These are phyloP conservation scores for Drosophila silvestris DNA, from an alignment of 2,888 invertebrate genomes.

Conservation along the genomic window DNA sequence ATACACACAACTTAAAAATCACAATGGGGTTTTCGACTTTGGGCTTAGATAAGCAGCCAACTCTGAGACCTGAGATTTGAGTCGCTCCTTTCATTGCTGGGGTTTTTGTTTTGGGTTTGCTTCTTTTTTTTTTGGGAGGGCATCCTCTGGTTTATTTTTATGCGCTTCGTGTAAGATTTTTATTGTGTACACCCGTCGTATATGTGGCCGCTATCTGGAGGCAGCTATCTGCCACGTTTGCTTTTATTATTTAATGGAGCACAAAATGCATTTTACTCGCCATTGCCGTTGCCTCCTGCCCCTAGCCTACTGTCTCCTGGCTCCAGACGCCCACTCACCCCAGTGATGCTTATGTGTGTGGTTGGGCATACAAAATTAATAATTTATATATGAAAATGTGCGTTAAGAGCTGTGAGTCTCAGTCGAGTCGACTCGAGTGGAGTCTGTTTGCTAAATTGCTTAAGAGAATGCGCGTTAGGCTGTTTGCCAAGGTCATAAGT, in stretches of 20 bases:
- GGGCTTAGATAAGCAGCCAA: slow-evolving; percentile 70
- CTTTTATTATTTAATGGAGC: slow-evolving; percentile 83
- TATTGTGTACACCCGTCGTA: slow-evolving; percentile 74
- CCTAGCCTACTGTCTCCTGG: slow-evolving; percentile 23
- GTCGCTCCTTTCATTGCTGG: slow-evolving; percentile 14
- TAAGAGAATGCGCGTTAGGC: slow-evolving; percentile 72
- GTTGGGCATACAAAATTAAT: slow-evolving; percentile 80
- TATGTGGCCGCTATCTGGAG: slow-evolving; percentile 61
- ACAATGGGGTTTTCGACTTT: slow-evolving; percentile 77
- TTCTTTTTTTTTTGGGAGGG: slow-evolving; percentile 19
- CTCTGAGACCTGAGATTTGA: slow-evolving; percentile 55
- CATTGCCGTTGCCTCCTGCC: slow-evolving; percentile 47
- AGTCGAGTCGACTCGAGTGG: slow-evolving; percentile 37
- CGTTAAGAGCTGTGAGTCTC: slow-evolving; percentile 77
- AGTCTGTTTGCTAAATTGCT: slow-evolving; percentile 81
- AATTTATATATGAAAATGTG: slow-evolving; percentile 84
- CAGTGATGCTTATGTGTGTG: slow-evolving; percentile 42
- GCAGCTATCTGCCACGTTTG: slow-evolving; percentile 77
- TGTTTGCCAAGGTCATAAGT: slow-evolving; percentile 82
- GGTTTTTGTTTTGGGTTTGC: neutral
- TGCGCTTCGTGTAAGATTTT: slow-evolving; percentile 81
- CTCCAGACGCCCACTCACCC: slow-evolving; percentile 1
- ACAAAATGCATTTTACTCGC: slow-evolving; percentile 82
- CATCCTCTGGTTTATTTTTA: slow-evolving; percentile 73
- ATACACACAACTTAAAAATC: slow-evolving; percentile 78